Percentiles rank a stretch among this genome's conserved stretches.
These are phyloP conservation scores for Hippocampus barbouri DNA, from an alignment of 2,113 vertebrate species.

Conservation along the genomic window DNA sequence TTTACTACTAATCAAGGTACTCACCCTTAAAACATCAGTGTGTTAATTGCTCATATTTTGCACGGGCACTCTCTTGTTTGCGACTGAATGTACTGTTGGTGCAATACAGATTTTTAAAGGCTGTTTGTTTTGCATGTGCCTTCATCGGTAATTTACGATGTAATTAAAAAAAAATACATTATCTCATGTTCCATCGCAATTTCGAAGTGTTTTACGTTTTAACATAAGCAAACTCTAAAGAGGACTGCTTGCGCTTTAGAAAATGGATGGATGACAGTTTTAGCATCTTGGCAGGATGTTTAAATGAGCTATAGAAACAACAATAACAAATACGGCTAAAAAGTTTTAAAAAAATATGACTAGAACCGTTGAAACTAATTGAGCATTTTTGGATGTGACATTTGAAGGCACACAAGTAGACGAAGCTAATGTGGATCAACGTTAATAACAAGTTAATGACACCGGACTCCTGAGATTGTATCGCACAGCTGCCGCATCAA, in stretches of 20 bases:
- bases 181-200: neutral
- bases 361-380: neutral
- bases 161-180: constrained; percentile 37
- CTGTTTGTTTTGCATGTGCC: constrained; percentile 21
- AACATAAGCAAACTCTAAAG: neutral
- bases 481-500: constrained; percentile 71
- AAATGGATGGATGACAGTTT: neutral
- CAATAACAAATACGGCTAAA: too few relatives aligned
- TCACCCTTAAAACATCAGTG: constrained; percentile 8
- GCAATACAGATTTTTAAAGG: neutral
- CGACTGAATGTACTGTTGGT: neutral
- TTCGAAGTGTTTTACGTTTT: neutral
- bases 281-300: neutral
- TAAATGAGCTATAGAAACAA: too few relatives aligned
- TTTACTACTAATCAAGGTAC: constrained; percentile 15
- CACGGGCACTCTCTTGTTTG: neutral
- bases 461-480: constrained; percentile 56
- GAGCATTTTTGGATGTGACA: neutral
- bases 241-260: neutral
- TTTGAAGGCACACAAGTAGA: constrained; percentile 1
- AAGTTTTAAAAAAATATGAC: too few relatives aligned
- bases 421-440: constrained; percentile 37
- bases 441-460: constrained; percentile 56
- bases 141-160: neutral
- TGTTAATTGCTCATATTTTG: constrained; percentile 21